These are phyloP conservation scores for Chelon labrosus DNA, from an alignment of 2,797 vertebrate genomes.

Conservation along the genomic window DNA sequence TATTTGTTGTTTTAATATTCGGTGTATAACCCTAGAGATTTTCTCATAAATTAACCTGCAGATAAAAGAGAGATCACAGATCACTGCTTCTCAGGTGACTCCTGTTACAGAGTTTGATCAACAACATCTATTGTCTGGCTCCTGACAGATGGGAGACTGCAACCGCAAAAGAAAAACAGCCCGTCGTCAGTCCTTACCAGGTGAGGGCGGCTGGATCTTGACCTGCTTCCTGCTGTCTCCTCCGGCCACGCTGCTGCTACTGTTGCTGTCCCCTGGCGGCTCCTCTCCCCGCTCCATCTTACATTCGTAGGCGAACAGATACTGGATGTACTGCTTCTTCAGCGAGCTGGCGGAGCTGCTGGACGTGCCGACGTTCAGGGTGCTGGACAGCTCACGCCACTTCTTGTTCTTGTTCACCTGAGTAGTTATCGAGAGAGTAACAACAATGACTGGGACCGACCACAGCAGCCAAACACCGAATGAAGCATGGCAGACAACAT, in stretches of 20 bases:
- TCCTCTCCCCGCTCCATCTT: conserved; percentile 96
- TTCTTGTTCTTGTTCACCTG: conserved; percentile 99
- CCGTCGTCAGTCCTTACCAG: conserved; percentile 86
- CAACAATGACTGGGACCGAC: neutral
- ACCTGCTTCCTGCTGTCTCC: conserved; percentile 94
- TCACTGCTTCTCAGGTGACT: conserved; percentile 34
- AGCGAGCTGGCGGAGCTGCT: conserved; percentile 95
- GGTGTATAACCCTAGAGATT: neutral
- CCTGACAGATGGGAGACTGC: conserved; percentile 55
- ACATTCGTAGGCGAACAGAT: conserved; percentile 96
- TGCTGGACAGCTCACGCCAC: conserved; percentile 93
- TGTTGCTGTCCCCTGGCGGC: conserved; percentile 90
- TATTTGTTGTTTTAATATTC: neutral
- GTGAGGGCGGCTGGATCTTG: conserved; percentile 97
- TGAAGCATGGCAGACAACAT: conserved; percentile 28
- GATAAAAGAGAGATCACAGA: conserved; percentile 31
- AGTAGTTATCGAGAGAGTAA: conserved; percentile 4
- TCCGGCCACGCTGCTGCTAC: conserved; percentile 80
- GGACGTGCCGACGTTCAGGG: conserved; percentile 92
- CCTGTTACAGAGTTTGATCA: conserved; percentile 56
- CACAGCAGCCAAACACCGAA: neutral
- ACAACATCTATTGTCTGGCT: conserved; percentile 62
- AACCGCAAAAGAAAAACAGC: neutral
- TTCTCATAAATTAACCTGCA: neutral
- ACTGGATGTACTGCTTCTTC: conserved; percentile 98